A percentile compares a stretch with the other conserved stretches of the same genome.
Conservation (phyloP, 2,113 vertebrate species). For the Rhadina sibilatrix region DNA sequence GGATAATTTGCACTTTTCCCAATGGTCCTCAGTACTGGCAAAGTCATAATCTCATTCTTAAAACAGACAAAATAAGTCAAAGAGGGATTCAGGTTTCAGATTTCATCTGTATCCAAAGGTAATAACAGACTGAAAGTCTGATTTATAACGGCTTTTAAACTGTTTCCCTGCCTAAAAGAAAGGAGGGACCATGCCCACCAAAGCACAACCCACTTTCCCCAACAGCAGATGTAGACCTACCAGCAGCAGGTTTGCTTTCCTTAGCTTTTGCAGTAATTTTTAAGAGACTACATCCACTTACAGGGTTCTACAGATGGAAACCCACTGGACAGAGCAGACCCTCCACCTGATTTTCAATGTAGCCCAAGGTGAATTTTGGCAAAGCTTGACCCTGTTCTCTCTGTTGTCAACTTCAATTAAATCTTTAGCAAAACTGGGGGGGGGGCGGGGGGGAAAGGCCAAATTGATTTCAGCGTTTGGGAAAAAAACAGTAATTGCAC, state of each 20-base stretch:
- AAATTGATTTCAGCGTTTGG: neutral
- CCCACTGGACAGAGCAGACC: neutral
- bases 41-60: neutral
- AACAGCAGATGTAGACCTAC: fast-evolving
- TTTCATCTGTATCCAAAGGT: neutral
- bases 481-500: neutral
- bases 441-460: neutral
- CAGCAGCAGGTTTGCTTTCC: neutral
- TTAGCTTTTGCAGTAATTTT: neutral
- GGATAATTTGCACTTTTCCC: neutral
- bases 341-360: neutral
- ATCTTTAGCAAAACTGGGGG: neutral
- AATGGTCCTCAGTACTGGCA: neutral
- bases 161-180: neutral
- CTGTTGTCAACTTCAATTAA: neutral
- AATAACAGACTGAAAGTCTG: neutral
- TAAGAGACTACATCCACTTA: neutral
- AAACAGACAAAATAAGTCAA: neutral
- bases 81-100: neutral
- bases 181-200: neutral
- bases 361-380: neutral
- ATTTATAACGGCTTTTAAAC: neutral
- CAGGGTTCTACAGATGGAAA: neutral
- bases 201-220: neutral
- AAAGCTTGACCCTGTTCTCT: neutral